Base-by-base conservation (phyloP, 2,797 vertebrate species). In the Tokudaia muenninki region DNA sequence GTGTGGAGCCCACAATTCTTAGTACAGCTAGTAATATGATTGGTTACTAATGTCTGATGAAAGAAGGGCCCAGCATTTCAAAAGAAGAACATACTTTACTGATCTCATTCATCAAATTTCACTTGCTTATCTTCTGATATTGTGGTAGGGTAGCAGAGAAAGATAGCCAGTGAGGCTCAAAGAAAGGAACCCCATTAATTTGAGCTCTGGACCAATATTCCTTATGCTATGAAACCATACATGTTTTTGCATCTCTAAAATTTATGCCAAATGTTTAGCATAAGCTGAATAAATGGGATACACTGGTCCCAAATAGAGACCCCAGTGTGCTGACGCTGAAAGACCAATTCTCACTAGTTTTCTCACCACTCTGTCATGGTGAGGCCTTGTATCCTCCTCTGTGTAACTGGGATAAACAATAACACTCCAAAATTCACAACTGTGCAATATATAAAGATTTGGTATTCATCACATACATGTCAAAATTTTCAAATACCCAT, bases 401-500 rank as follows among this genome's bases (percentile, higher is more conserved):
- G 34, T 84, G 29, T 92, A 47, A 78, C 47, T 57, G 22, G 8
- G 8, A 89, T 59, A 72, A 70, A 82, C 37, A 84, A 47, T n/a
- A 79, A 31, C 37, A 70, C 16, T 5, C 13, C 59, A 83, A 57
- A 55, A n/a, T 72, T 44, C 81, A 26, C 17, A 74, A 24, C 86
- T n/a, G 22, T 75, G 26, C 79, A 92, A 12, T 16, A 65, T 70
- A 77, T 65, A 89, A 86, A 92, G 94, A 72, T 94, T 97, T 92
- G 16, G 37, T 67, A n/a, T 57, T 41, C 87, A 83, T 90, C 37
- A 84, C 9, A 92, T 34, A 2, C 1, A 55, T 75, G 6, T 10
- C 31, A 94, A 65, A 74, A 29, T 74, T 94, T 92, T 72, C 59
- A 80, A 92, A 52, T 44, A 26, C 34, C n/a, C 79, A 31, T 57